Evolutionary conservation across 2,113 vertebrate species (phyloP), one percentile per base, ranked within the genome.

Genomic region (Ellobius talpinus): DNA sequence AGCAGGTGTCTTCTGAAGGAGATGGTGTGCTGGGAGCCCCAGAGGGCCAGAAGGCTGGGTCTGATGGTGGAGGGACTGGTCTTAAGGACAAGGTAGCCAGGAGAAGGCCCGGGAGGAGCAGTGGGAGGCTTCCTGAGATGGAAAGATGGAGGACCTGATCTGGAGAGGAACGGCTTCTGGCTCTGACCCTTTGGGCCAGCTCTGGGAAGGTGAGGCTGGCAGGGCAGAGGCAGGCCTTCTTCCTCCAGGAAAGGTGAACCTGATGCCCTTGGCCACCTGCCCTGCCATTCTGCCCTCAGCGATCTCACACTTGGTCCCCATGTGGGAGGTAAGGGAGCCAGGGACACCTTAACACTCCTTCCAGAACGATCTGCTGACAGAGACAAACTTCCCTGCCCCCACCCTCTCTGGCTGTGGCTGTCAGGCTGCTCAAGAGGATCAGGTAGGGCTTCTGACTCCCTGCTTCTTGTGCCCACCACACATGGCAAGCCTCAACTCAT

Each of bases 301-400:
- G 8, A 98, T 98, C 98, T 98, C 96, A 98, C 95, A 94, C 92
- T 81, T 0, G 0, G 72, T 90, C 81, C 79, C 96, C 16, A 93
- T 47, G 33, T 97, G 97, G 97, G 96, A 98, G 95, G 96, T 97
- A 87, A 98, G 85, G 97, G 92, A 93, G 89, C 16, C 66, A 74
- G 97, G 98, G 98, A 98, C 98, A 99, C 98, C 98, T 98, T 99
- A 97, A 98, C 97, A 98, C 97, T 98, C 97, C 97, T 98, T 98
- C 97, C 97, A 98, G 95, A 97, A 97, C 93, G 98, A 98, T 98
- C 98, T 98, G 98, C 98, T 98, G 98, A 98, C 98, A 93, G 96
- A 98, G 97, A 97, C 97, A 97, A 97, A 98, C 97, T 90, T 50
- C 50, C 66, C 79, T 19, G 42, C 87, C 90, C 87, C 78, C 66